phyloP scores from a whole-genome alignment of 2,113 vertebrate species.

The Pica pica region DNA sequence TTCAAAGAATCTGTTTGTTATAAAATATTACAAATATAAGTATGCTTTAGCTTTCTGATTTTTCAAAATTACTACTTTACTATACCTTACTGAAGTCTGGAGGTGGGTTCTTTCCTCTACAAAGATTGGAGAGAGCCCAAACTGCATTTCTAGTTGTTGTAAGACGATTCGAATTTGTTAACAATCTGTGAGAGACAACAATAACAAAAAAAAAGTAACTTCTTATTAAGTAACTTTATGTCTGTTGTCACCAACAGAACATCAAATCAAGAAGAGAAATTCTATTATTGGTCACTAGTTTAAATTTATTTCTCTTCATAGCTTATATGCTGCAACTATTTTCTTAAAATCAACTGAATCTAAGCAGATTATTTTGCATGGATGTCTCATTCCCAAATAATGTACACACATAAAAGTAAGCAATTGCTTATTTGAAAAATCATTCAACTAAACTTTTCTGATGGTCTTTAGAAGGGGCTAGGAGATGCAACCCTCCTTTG shows the following conservation, averaged over 20 bases:
- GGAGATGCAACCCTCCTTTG: background rate
- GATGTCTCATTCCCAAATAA: background rate
- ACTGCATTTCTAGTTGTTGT: slow-evolving; percentile 91
- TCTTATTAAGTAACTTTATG: background rate
- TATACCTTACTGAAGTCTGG: slow-evolving; percentile 89
- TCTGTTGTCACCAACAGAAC: background rate
- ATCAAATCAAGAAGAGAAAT: background rate
- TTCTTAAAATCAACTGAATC: background rate
- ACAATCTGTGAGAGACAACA: slow-evolving; percentile 70
- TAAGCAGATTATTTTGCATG: background rate
- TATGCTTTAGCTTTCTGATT: background rate
- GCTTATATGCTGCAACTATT: background rate
- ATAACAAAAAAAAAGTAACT: background rate
- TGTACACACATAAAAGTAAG: background rate
- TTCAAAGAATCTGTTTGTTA: background rate
- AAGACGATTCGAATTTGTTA: slow-evolving; percentile 87
- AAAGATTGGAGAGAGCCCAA: slow-evolving; percentile 92
- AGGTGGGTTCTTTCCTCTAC: slow-evolving; percentile 91
- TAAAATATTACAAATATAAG: background rate
- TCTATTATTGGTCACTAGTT: background rate
- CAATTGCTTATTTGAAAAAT: background rate
- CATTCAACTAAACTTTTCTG: background rate
- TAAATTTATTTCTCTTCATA: background rate
- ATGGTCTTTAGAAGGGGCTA: background rate
- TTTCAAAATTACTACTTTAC: background rate